Evolutionary conservation across 2,113 vertebrate species (phyloP), one percentile per base, ranked within the genome.

Genomic region (Malurus elegans): DNA sequence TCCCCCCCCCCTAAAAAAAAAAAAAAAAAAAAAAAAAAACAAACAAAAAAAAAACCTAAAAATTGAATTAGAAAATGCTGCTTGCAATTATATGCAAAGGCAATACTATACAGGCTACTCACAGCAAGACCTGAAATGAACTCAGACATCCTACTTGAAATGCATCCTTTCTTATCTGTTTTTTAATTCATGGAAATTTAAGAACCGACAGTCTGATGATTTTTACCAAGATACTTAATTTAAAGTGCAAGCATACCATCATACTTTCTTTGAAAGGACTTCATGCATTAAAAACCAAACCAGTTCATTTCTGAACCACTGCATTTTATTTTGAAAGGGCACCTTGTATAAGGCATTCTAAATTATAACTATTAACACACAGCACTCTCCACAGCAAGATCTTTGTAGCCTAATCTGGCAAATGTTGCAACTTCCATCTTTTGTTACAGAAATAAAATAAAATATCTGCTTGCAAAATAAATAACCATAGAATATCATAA

Each of bases 81-180:
- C 97, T 97, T 97, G 97, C 97, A 98, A 97, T 97, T 98, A 97
- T 96, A 98, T 86, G 73, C 73, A 95, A 94, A 96, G 83, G 53
- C 23, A 95, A 97, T 45, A 60, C 76, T 86, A 91, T 78, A 56
- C 70, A 86, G 82, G 82, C 92, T 92, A 87, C 97, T 97, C 97
- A 95, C 86, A 97, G 96, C 97, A 97, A 92, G 96, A 97, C 95
- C 97, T 94, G 83, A 93, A 95, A 97, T 97, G 96, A 98, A 98
- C 96, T 94, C 88, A 54, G 65, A 40, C 90, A 50, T 58, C 26
- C 67, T 91, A 70, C 61, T 47, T 45, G 44, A 45, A 92, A 74
- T 50, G 16, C 57, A 61, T 54, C 69, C 80, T 47, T 81, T 79
- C 88, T 91, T 79, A 88, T 57, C 73, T 42, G 48, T 21, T 70